Evolutionary conservation across 1,140 invertebrate species (phyloP), one percentile per base, ranked within the genome.

Genomic region (fruit fly (Drosophila melanogaster)): DNA sequence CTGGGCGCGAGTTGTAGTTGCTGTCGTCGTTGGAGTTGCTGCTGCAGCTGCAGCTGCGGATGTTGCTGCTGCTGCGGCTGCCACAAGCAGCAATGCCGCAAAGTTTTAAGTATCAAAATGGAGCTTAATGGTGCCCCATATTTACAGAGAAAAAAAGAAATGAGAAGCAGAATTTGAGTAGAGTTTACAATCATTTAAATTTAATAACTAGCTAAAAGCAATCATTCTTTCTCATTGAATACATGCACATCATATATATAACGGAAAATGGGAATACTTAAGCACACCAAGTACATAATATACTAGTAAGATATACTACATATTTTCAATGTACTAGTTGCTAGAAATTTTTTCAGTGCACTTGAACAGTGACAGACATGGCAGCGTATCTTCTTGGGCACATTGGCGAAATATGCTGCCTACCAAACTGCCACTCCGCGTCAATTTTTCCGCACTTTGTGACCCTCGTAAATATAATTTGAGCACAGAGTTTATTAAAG

Each of bases 51-150:
- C 46, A n/a, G 55, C 44, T 75, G 58, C 47, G 40, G 43, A 17
- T 65, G 19, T 33, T 30, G 33, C 19, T 37, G 33, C 62, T 65
- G 59, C 33, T 62, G 58, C 44, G 41, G 43, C 72, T 69, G 62
- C 72, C 60, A 61, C 61, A 40, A 51, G 37, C 59, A 58, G 46
- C 57, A 71, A 37, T 54, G 59, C 56, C 61, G 83, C 79, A 83
- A 87, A 87, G 83, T 87, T 87, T 87, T 87, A 87, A 83, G 84
- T 83, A 87, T 70, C 76, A 83, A 83, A 87, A 89, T 89, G 76
- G 80, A 65, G 84, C 84, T 87, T 87, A 87, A 87, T 87, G 83
- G 83, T 79, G 84, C 76, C 59, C 80, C 57, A 37, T 64, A 59
- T n/a, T 35, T 44, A 75, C 59, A 85, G 81, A 81, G 78, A 92